A percentile compares a stretch with the other conserved stretches of the same genome.
Evolutionary conservation across 2,888 invertebrate species (phyloP).

Genomic region (Punctoribates punctum): DNA sequence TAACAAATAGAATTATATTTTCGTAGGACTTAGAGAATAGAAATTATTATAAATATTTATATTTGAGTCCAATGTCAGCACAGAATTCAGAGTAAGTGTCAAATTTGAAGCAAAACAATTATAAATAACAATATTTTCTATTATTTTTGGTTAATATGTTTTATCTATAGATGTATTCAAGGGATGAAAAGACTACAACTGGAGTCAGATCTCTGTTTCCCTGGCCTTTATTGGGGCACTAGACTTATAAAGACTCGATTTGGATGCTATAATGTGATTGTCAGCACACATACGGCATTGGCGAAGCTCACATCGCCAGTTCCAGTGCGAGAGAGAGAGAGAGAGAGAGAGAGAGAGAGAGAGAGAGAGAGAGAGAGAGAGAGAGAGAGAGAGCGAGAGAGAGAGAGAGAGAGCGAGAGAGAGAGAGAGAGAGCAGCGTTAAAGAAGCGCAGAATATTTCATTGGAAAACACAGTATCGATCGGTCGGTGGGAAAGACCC

Average conservation of each 20-base stretch:
- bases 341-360: no score
- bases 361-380: no score
- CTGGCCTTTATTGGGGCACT: background rate
- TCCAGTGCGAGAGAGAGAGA: no score
- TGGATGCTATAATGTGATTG: background rate
- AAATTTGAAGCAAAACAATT: no score
- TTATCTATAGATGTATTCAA: background rate
- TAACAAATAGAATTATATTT: background rate
- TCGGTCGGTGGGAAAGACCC: constrained; percentile 15
- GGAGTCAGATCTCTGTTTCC: background rate
- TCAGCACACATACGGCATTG: background rate
- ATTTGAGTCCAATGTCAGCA: no score
- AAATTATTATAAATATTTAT: no score
- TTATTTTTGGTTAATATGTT: background rate
- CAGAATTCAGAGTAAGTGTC: no score
- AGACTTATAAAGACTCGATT: background rate
- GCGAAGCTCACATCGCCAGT: background rate
- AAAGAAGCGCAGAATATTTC: constrained; percentile 6
- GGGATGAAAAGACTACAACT: background rate
- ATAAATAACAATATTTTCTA: no score
- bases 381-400: no score
- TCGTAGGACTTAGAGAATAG: no score
- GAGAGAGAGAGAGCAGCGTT: background rate
- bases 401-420: no score
- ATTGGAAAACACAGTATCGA: constrained; percentile 20